phyloP scores from a whole-genome alignment of 2,113 vertebrate species.

The Talpa occidentalis region DNA sequence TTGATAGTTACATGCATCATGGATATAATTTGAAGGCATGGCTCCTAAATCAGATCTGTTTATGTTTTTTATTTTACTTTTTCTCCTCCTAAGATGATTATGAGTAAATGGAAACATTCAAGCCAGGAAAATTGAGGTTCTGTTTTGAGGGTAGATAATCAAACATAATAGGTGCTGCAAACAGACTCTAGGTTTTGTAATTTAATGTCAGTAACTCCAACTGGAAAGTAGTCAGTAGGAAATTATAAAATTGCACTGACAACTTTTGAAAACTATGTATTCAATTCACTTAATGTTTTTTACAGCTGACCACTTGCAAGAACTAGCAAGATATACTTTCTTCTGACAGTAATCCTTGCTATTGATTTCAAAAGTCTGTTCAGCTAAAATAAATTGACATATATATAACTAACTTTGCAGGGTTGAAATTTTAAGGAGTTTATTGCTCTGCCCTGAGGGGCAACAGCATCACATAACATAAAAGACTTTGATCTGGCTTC shows the following conservation, averaged over 20 bases:
- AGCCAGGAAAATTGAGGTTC: slow-evolving; percentile 5
- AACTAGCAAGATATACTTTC: slow-evolving; percentile 48
- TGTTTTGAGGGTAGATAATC: background rate
- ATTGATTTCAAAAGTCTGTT: slow-evolving; percentile 73
- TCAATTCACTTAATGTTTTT: slow-evolving; percentile 61
- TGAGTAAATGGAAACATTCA: slow-evolving; percentile 51
- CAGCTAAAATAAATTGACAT: slow-evolving; percentile 71
- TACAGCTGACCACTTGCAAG: slow-evolving; percentile 48
- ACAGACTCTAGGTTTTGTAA: background rate
- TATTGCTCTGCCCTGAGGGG: slow-evolving; percentile 35
- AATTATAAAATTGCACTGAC: slow-evolving; percentile 59
- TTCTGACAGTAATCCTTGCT: slow-evolving; percentile 57
- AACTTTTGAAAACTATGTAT: slow-evolving; percentile 25
- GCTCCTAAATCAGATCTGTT: background rate
- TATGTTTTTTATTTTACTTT: background rate
- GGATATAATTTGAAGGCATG: background rate
- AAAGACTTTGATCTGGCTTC: slow-evolving; percentile 35
- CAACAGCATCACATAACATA: background rate
- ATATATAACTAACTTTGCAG: slow-evolving; percentile 64
- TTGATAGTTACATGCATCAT: background rate
- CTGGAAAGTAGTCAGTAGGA: slow-evolving; percentile 19
- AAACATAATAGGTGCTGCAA: background rate
- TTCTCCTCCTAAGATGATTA: background rate
- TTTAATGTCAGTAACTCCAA: slow-evolving; percentile 5
- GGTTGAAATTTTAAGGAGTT: slow-evolving; percentile 58